Conservation (phyloP, 23 tunicate species). For the Phallusia fumigata region DNA sequence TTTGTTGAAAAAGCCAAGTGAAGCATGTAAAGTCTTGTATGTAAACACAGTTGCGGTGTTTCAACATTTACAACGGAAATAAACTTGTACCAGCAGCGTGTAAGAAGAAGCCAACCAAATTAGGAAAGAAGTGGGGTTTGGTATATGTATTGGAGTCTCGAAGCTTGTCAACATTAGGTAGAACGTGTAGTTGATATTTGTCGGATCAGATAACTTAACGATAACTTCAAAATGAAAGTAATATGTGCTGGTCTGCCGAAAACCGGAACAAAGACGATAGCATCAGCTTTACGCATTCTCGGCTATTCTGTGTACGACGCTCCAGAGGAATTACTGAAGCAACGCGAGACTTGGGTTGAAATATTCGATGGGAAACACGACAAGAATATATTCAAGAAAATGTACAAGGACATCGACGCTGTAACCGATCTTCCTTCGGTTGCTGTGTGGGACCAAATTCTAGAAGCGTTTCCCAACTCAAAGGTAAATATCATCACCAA, state of each 20-base stretch:
- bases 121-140: too few species aligned
- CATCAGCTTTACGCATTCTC: background rate
- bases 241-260: slow-evolving; percentile 2
- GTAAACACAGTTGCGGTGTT: too few species aligned
- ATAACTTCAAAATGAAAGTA: background rate
- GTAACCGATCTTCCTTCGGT: background rate
- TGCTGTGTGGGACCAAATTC: background rate
- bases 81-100: too few species aligned
- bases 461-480: slow-evolving; percentile 1
- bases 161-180: too few species aligned
- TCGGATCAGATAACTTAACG: too few species aligned
- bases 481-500: too few species aligned
- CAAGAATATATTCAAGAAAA: background rate
- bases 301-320: background rate
- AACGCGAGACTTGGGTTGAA: background rate
- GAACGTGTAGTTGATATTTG: too few species aligned
- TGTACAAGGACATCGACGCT: background rate
- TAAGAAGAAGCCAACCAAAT: too few species aligned
- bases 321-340: background rate
- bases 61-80: too few species aligned
- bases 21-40: too few species aligned
- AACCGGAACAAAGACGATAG: background rate
- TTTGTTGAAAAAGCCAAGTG: too few species aligned
- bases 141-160: too few species aligned
- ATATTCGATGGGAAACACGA: slow-evolving; percentile 10